A percentile compares a stretch with the other conserved stretches of the same genome.
phyloP scores from a whole-genome alignment of 2,797 vertebrate species.

The Syngnathus rostellatus region DNA sequence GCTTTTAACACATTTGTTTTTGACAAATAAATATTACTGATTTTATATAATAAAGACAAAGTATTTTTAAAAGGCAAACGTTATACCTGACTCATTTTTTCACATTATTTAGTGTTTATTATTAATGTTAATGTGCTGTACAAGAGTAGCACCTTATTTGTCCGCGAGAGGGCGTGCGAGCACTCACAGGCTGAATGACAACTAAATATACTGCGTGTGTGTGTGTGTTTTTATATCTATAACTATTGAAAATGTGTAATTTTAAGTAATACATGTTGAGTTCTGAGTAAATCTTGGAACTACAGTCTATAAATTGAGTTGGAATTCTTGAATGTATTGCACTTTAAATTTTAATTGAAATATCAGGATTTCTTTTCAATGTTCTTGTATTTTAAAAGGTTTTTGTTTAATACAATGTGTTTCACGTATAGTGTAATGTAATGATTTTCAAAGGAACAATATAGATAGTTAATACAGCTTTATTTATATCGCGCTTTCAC shows the following conservation, averaged over 20 bases:
- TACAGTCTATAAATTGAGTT: too few species aligned
- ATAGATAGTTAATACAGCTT: too few species aligned
- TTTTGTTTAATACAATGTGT: background rate
- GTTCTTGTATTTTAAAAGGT: background rate
- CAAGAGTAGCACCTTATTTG: background rate
- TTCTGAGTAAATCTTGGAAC: too few species aligned
- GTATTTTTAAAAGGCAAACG: background rate
- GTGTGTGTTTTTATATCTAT: background rate
- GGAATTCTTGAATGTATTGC: background rate
- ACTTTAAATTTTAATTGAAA: background rate
- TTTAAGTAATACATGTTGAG: background rate
- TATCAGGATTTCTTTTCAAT: background rate
- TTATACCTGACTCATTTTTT: background rate
- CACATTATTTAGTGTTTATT: background rate
- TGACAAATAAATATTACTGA: background rate
- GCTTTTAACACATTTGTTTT: constrained; percentile 1
- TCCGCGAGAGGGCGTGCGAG: background rate
- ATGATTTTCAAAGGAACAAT: background rate
- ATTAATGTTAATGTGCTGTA: background rate
- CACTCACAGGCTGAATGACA: background rate
- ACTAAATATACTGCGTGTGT: background rate
- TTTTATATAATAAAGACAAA: constrained; percentile 7
- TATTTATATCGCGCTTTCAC: too few species aligned
- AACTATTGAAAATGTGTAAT: background rate
- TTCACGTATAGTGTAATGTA: background rate